Evolutionary conservation across 2,113 vertebrate species (phyloP).

Genomic region (Scartelaos histophorus): DNA sequence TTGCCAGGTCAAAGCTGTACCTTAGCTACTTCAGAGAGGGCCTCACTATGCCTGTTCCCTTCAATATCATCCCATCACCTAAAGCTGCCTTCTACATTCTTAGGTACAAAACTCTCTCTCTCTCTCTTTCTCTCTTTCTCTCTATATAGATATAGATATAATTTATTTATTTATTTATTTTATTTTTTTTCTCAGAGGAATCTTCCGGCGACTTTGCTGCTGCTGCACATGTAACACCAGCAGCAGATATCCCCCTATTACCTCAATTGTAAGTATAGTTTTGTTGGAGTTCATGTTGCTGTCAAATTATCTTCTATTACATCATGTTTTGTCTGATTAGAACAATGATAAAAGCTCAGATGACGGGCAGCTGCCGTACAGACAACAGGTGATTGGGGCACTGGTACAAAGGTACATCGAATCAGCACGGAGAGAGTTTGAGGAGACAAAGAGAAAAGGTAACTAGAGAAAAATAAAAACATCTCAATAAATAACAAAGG

Average conservation of each 20-base stretch:
- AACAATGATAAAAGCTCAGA: constrained; percentile 38
- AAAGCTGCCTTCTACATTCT: constrained; percentile 83
- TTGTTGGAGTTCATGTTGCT: not conserved
- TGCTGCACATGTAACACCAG: constrained; percentile 72
- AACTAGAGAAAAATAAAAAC: not conserved
- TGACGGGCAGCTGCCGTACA: constrained; percentile 73
- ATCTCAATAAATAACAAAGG: not conserved
- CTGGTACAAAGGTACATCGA: constrained; percentile 89
- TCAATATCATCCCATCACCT: constrained; percentile 88
- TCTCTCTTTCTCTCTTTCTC: no score
- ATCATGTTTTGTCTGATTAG: constrained; percentile 36
- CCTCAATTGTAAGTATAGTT: constrained; percentile 74
- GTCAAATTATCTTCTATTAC: not conserved
- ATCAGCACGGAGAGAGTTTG: constrained; percentile 83
- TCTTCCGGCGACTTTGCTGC: constrained; percentile 79
- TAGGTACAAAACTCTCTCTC: constrained; percentile 67
- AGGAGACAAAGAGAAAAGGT: constrained; percentile 88
- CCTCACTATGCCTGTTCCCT: constrained; percentile 87
- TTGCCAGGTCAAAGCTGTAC: constrained; percentile 90
- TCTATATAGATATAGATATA: no score
- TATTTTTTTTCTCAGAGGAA: constrained; percentile 63
- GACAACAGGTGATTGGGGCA: constrained; percentile 82
- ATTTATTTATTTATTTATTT: no score
- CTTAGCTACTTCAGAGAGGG: constrained; percentile 88
- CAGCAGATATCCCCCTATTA: constrained; percentile 76